These are phyloP conservation scores for Agapornis roseicollis DNA, from an alignment of 2,113 vertebrate species.

Conservation along the genomic window DNA sequence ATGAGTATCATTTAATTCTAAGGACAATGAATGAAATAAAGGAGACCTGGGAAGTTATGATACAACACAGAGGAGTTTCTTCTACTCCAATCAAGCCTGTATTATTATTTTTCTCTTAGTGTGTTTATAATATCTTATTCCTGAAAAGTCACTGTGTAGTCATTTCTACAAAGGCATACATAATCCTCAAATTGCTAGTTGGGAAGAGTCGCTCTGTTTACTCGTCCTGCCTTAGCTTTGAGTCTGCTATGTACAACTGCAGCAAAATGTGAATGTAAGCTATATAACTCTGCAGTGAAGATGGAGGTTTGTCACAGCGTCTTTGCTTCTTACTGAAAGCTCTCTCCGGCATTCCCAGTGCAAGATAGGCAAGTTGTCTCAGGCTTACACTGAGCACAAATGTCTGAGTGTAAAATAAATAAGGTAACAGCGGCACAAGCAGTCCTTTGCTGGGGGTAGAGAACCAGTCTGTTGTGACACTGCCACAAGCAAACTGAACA, in stretches of 20 bases:
- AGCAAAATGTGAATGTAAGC: background rate
- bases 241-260: background rate
- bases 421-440: background rate
- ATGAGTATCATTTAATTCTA: slow-evolving; percentile 45
- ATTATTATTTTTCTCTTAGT: background rate
- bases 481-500: background rate
- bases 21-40: slow-evolving; percentile 43
- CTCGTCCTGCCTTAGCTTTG: background rate
- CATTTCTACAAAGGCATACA: slow-evolving; percentile 9
- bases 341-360: background rate
- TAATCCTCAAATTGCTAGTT: background rate
- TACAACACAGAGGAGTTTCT: slow-evolving; percentile 25
- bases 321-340: fast-evolving
- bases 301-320: background rate
- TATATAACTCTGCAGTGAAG: background rate
- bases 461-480: background rate
- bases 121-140: background rate
- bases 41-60: background rate
- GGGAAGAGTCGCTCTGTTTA: background rate
- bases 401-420: background rate
- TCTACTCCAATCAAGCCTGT: background rate
- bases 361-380: background rate
- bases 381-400: background rate
- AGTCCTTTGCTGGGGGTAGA: background rate
- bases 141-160: background rate